A percentile compares a stretch with the other conserved stretches of the same genome.
Evolutionary conservation across 2,113 vertebrate species (phyloP).

Genomic region (Cebus imitator): DNA sequence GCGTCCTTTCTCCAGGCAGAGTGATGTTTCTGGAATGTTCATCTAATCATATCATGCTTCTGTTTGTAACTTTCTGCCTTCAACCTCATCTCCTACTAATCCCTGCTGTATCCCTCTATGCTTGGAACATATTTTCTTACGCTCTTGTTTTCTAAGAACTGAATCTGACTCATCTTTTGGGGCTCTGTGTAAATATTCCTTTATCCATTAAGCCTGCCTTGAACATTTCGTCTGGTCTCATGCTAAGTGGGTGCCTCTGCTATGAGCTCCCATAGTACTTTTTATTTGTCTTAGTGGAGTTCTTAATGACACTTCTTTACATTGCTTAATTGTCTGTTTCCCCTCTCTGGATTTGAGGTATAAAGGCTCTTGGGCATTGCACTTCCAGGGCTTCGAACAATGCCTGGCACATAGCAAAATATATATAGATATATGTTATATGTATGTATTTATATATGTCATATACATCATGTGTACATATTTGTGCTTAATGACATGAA

Average conservation of each 20-base stretch:
- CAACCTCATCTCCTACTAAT: not conserved
- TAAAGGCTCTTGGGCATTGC: not conserved
- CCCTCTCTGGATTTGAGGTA: not conserved
- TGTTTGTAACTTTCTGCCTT: not conserved
- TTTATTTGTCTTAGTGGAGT: not conserved
- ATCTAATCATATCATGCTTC: not conserved
- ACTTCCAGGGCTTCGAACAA: not conserved
- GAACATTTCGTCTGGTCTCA: not conserved
- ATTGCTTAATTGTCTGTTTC: conserved; percentile 5
- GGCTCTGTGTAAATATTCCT: not conserved
- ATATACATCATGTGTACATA: not conserved
- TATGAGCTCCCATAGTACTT: not conserved
- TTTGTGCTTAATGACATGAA: not conserved
- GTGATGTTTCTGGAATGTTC: not conserved
- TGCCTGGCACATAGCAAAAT: not conserved
- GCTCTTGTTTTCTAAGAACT: not conserved
- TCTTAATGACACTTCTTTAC: not conserved
- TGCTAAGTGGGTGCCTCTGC: not conserved
- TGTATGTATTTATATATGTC: not conserved
- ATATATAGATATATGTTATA: not conserved
- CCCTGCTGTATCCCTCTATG: not conserved
- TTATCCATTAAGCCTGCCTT: not conserved
- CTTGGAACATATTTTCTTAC: not conserved
- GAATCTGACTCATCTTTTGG: not conserved
- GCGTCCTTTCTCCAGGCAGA: not conserved